Evolutionary conservation across 2,888 invertebrate species (phyloP).

Genomic region (Eupithecia centaureata): DNA sequence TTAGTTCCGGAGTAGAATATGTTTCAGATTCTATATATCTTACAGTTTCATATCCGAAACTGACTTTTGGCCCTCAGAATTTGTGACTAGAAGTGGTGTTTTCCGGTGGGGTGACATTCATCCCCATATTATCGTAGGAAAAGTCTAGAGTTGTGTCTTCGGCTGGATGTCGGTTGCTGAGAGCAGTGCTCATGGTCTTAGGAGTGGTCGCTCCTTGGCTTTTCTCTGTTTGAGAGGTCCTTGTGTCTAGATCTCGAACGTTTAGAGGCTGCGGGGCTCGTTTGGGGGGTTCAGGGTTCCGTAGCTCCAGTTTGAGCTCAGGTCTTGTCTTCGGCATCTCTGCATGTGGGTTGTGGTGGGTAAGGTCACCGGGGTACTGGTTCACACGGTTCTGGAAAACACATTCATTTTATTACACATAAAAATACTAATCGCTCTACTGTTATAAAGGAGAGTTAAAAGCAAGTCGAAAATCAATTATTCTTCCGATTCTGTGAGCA

Average conservation of each 20-base stretch:
- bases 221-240: conserved; percentile 75
- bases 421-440: not conserved
- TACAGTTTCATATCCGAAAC: conserved; percentile 53
- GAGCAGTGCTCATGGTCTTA: conserved; percentile 87
- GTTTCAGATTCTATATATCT: conserved; percentile 42
- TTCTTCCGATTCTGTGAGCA: too few species aligned
- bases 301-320: conserved; percentile 73
- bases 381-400: conserved; percentile 75
- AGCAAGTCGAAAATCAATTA: too few species aligned
- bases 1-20: not conserved
- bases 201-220: conserved; percentile 85
- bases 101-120: conserved; percentile 87
- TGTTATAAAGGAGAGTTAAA: not conserved
- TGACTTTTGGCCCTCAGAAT: conserved; percentile 63
- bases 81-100: conserved; percentile 67
- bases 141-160: conserved; percentile 91
- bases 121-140: conserved; percentile 91
- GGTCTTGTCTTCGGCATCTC: conserved; percentile 73
- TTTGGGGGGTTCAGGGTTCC: conserved; percentile 72
- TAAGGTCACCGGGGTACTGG: conserved; percentile 72
- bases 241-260: conserved; percentile 67
- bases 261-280: conserved; percentile 70
- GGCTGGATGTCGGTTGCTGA: conserved; percentile 89
- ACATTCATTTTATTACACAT: not conserved
- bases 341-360: conserved; percentile 79